Evolutionary conservation across 2,888 invertebrate species (phyloP).

Genomic region (Actias luna): DNA sequence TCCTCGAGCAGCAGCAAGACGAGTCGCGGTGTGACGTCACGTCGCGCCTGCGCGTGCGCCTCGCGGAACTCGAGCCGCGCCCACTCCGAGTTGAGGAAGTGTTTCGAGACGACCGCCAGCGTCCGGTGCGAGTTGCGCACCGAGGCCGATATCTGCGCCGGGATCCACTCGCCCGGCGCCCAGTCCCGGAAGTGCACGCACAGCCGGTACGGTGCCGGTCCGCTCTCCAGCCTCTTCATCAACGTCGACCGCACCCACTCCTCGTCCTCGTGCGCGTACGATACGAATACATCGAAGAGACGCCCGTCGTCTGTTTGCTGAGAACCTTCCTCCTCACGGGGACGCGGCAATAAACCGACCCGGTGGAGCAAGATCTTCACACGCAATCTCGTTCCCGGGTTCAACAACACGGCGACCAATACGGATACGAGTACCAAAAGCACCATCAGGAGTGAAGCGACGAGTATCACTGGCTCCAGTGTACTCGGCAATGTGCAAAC

Average conservation of each 20-base stretch:
- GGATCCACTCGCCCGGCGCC: conserved; percentile 13
- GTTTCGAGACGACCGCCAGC: conserved; percentile 43
- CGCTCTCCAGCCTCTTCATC: conserved; percentile 83
- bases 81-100: conserved; percentile 73
- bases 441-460: conserved; percentile 22
- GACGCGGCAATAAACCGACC: conserved; percentile 28
- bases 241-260: conserved; percentile 85
- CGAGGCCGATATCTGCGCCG: conserved; percentile 8
- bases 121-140: conserved; percentile 26
- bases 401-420: conserved; percentile 24
- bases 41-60: conserved; percentile 72
- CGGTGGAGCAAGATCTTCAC: conserved; percentile 30
- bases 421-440: conserved; percentile 24
- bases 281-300: conserved; percentile 89
- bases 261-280: conserved; percentile 90
- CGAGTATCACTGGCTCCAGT: conserved; percentile 7
- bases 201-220: conserved; percentile 72
- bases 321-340: conserved; percentile 16
- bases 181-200: conserved; percentile 83
- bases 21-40: conserved; percentile 83
- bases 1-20: conserved; percentile 85
- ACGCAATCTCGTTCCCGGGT: conserved; percentile 25
- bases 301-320: conserved; percentile 23
- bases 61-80: conserved; percentile 85
- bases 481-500: background rate